A percentile compares a stretch with the other conserved stretches of the same genome.
These are phyloP conservation scores for Steinernema scapterisci DNA, from an alignment of 2,888 invertebrate species.

Conservation along the genomic window DNA sequence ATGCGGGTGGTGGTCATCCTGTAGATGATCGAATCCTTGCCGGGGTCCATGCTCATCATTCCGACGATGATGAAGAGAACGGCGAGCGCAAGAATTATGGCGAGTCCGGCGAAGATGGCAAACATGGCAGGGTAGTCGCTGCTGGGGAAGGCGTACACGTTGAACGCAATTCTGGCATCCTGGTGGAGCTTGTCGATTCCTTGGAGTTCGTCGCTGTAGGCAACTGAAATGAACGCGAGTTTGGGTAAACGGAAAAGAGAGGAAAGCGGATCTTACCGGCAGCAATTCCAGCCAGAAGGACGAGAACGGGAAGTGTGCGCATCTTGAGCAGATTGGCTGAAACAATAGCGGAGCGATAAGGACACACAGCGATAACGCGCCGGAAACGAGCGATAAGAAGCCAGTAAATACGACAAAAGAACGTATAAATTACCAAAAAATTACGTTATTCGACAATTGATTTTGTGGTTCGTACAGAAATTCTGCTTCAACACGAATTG, in stretches of 20 bases:
- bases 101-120: constrained; percentile 61
- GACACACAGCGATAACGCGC: neutral
- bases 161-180: neutral
- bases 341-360: neutral
- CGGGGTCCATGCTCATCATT: constrained; percentile 94
- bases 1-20: constrained; percentile 95
- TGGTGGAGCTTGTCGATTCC: neutral
- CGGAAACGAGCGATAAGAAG: neutral
- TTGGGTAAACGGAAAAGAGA: neutral
- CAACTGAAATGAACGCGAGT: neutral
- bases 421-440: neutral
- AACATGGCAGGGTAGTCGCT: constrained; percentile 64
- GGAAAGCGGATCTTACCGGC: constrained; percentile 3
- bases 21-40: constrained; percentile 97
- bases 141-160: constrained; percentile 40
- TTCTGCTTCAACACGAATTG: neutral
- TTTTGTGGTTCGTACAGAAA: neutral
- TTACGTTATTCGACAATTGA: too few relatives aligned
- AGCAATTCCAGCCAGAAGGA: constrained; percentile 7
- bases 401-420: neutral
- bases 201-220: neutral
- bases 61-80: constrained; percentile 74
- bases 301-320: constrained; percentile 7
- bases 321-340: constrained; percentile 26
- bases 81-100: constrained; percentile 66